Conservation (phyloP, 2,797 vertebrate species). For the Lacerta viridis region DNA sequence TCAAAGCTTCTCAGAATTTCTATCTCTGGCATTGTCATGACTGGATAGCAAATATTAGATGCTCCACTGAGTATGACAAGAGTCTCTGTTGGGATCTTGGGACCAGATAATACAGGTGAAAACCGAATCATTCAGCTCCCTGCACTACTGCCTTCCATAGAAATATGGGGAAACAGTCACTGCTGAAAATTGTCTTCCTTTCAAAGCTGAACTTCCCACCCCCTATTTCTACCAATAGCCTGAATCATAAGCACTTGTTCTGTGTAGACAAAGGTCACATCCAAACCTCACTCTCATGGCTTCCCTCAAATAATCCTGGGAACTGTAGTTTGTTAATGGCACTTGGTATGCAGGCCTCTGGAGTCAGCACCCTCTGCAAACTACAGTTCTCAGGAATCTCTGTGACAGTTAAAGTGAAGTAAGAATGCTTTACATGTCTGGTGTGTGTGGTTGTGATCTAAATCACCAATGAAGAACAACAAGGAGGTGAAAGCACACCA, state of each 20-base stretch:
- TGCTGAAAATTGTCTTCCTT: conserved; percentile 62
- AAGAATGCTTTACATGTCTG: too few species aligned
- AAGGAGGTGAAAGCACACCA: background rate
- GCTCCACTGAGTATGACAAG: conserved; percentile 69
- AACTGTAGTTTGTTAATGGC: too few species aligned
- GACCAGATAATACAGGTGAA: background rate
- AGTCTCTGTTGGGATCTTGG: conserved; percentile 54
- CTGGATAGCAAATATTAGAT: conserved; percentile 66
- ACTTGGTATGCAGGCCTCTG: too few species aligned
- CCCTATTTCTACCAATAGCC: background rate
- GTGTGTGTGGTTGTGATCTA: accelerated
- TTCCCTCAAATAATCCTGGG: too few species aligned
- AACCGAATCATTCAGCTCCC: background rate
- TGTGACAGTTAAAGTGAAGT: too few species aligned
- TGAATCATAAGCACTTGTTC: background rate
- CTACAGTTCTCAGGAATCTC: too few species aligned
- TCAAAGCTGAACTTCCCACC: conserved; percentile 9
- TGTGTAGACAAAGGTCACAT: background rate
- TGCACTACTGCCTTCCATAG: conserved; percentile 23
- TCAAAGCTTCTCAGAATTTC: conserved; percentile 57
- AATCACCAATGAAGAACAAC: accelerated
- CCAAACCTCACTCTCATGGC: too few species aligned
- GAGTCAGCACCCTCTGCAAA: too few species aligned
- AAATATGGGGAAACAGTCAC: conserved; percentile 28
- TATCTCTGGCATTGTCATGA: conserved; percentile 35